phyloP scores from a whole-genome alignment of 2,888 invertebrate genomes.

The Didymodactylos carnosus region DNA sequence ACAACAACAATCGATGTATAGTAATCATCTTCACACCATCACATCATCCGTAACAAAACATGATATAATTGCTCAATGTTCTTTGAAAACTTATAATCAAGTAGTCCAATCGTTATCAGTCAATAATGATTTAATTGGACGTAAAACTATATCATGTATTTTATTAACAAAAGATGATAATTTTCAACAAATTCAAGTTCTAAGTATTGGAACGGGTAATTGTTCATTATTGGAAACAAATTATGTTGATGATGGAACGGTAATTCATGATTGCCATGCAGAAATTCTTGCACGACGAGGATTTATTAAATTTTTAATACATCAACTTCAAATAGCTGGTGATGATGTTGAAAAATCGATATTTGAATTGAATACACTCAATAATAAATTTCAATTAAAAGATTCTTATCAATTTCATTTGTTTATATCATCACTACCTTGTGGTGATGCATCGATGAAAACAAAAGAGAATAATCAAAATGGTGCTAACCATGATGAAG shows the following conservation, averaged over 20 bases:
- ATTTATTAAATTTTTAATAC: slow-evolving; percentile 36
- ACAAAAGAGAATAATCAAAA: slow-evolving; percentile 24
- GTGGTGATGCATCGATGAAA: slow-evolving; percentile 56
- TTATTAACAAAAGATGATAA: not conserved
- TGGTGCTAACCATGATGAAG: too few species aligned
- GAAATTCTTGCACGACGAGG: slow-evolving; percentile 65
- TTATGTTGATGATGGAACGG: not conserved
- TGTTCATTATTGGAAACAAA: not conserved
- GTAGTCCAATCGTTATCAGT: not conserved
- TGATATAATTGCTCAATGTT: not conserved
- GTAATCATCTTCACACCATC: too few species aligned
- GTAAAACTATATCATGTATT: not conserved
- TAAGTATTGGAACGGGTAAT: not conserved
- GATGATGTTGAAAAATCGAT: not conserved
- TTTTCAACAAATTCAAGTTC: not conserved
- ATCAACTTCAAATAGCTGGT: slow-evolving; percentile 42
- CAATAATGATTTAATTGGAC: not conserved
- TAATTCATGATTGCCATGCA: slow-evolving; percentile 46
- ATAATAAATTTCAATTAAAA: slow-evolving; percentile 37
- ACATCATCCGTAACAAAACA: not conserved
- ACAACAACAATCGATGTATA: too few species aligned
- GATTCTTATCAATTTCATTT: slow-evolving; percentile 63
- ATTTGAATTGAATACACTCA: not conserved
- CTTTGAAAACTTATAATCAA: not conserved
- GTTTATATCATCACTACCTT: slow-evolving; percentile 89